Evolutionary conservation across 2,797 vertebrate genomes (phyloP).

Genomic region (Lagorchestes hirsutus): DNA sequence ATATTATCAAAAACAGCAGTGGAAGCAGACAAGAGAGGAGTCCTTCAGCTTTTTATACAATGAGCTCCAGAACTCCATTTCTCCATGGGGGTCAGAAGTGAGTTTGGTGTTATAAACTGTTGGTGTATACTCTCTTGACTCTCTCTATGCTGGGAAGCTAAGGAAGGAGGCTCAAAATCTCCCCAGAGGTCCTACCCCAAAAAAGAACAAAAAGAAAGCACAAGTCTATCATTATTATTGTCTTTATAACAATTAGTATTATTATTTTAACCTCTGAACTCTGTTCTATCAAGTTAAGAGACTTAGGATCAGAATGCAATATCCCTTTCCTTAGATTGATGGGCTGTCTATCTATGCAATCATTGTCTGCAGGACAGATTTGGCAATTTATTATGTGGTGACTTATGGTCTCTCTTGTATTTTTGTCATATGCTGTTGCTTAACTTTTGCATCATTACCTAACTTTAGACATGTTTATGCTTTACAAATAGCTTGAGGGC

Average conservation of each 20-base stretch:
- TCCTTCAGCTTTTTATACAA: neutral
- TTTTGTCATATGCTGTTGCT: neutral
- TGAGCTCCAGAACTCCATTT: slow-evolving; percentile 4
- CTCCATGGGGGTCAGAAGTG: neutral
- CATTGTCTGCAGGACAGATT: neutral
- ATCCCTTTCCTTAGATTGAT: neutral
- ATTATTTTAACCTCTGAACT: neutral
- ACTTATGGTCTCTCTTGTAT: slow-evolving; percentile 39
- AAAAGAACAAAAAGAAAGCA: neutral
- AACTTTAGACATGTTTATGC: neutral
- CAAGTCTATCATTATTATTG: neutral
- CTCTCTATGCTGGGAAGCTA: neutral
- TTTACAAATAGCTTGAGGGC: neutral
- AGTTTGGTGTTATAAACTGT: neutral
- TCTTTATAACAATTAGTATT: neutral
- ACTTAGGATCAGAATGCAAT: neutral
- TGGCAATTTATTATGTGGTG: slow-evolving; percentile 48
- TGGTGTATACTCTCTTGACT: neutral
- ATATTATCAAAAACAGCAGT: neutral
- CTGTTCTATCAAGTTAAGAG: neutral
- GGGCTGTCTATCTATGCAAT: neutral
- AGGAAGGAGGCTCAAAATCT: neutral
- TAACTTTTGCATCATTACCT: neutral
- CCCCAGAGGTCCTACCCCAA: no score
- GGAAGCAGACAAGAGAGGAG: neutral